Percentiles rank a stretch among this genome's conserved stretches.
phyloP scores from a whole-genome alignment of 2,888 invertebrate species.

The Horisme vitalbata region DNA sequence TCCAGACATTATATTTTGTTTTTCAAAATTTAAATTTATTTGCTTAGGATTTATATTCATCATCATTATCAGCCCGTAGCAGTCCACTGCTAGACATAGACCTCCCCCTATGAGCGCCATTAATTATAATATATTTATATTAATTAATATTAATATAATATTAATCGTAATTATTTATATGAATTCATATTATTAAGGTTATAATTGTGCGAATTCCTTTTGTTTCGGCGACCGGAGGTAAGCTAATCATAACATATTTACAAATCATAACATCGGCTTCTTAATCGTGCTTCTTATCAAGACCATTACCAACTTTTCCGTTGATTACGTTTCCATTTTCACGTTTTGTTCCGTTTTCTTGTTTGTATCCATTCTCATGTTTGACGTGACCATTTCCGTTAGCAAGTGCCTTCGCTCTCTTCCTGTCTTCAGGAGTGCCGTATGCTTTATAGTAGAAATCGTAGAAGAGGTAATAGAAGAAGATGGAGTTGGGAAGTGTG shows the following conservation, averaged over 20 bases:
- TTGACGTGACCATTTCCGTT: constrained; percentile 41
- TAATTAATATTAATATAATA: no score
- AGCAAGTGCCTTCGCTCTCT: constrained; percentile 39
- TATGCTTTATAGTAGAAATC: constrained; percentile 95
- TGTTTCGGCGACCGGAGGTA: no score
- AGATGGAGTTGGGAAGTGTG: constrained; percentile 94
- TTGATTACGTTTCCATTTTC: constrained; percentile 19
- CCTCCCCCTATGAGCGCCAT: no score
- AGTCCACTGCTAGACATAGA: no score
- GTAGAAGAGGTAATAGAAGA: constrained; percentile 96
- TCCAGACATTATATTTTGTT: no score
- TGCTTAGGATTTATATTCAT: no score
- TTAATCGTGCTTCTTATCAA: constrained; percentile 29
- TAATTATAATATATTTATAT: no score
- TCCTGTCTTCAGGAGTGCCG: constrained; percentile 60
- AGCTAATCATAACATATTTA: constrained; percentile 6
- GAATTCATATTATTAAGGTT: no score
- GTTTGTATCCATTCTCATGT: constrained; percentile 28
- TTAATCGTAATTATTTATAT: no score
- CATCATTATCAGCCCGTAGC: no score
- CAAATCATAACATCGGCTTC: constrained; percentile 6
- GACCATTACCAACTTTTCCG: constrained; percentile 30
- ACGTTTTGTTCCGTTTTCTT: neutral
- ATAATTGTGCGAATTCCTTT: no score
- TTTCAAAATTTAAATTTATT: no score